Evolutionary conservation across 2,797 vertebrate species (phyloP).

Genomic region (Meda fulgida): DNA sequence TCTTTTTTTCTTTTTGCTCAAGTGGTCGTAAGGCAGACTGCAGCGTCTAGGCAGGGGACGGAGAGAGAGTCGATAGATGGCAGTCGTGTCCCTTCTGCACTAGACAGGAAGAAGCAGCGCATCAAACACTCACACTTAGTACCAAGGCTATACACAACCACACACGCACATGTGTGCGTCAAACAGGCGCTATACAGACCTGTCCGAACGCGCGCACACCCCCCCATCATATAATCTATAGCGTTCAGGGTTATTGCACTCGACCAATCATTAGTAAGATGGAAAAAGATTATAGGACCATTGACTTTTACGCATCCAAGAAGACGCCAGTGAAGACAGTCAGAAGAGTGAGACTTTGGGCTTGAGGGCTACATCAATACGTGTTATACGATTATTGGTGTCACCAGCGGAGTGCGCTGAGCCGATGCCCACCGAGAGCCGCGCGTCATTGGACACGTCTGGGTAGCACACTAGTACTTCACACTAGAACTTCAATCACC

Average conservation of each 20-base stretch:
- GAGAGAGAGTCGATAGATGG: slow-evolving; percentile 85
- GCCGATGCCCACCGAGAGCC: slow-evolving; percentile 41
- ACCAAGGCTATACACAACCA: slow-evolving; percentile 30
- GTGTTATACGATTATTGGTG: slow-evolving; percentile 32
- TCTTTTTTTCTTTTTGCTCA: background rate
- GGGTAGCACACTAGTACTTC: slow-evolving; percentile 21
- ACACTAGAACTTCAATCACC: slow-evolving; percentile 32
- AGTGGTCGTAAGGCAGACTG: slow-evolving; percentile 17
- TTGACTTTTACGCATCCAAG: slow-evolving; percentile 82
- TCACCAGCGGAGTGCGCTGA: slow-evolving; percentile 45
- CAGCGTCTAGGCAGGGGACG: slow-evolving; percentile 45
- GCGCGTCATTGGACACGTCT: slow-evolving; percentile 56
- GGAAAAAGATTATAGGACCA: slow-evolving; percentile 85
- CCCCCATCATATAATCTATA: slow-evolving; percentile 45
- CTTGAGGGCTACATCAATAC: slow-evolving; percentile 33
- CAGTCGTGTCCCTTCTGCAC: slow-evolving; percentile 84
- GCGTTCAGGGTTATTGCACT: slow-evolving; percentile 76
- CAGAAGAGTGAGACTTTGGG: slow-evolving; percentile 41
- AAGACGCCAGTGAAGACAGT: slow-evolving; percentile 57
- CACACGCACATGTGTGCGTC: slow-evolving; percentile 47
- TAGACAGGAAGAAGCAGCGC: slow-evolving; percentile 55
- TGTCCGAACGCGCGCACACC: slow-evolving; percentile 39
- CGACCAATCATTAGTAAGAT: slow-evolving; percentile 85
- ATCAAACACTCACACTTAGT: slow-evolving; percentile 46
- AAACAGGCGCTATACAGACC: slow-evolving; percentile 41